Conservation (phyloP, 1,140 invertebrate species). For the Drosophila trapezifrons region DNA sequence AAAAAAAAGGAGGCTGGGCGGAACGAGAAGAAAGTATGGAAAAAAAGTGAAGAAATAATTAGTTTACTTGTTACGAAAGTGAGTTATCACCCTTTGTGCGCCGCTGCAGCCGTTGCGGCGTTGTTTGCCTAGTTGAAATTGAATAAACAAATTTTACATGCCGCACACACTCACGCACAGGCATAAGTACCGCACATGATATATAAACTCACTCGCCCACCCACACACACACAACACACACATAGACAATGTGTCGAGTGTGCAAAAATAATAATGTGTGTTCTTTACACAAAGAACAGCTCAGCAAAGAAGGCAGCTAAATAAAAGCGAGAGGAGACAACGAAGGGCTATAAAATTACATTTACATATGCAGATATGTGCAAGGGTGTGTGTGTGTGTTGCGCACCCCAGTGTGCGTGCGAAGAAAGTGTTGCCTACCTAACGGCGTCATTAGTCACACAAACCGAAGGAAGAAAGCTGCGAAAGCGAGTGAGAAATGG, state of each 20-base stretch:
- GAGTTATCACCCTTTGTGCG: conserved; percentile 78
- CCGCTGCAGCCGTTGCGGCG: conserved; percentile 49
- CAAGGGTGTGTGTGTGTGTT: background rate
- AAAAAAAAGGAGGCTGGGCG: background rate
- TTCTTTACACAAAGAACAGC: conserved; percentile 49
- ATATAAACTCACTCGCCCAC: conserved; percentile 25
- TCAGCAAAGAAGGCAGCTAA: conserved; percentile 39
- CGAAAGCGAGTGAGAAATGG: conserved; percentile 19
- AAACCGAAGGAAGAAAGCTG: background rate
- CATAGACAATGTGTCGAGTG: conserved; percentile 68
- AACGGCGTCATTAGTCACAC: conserved; percentile 53
- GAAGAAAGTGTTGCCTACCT: conserved; percentile 69
- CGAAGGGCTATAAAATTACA: conserved; percentile 49
- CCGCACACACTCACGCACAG: conserved; percentile 28
- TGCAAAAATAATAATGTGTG: conserved; percentile 72
- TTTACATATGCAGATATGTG: conserved; percentile 47
- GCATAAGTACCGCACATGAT: conserved; percentile 26
- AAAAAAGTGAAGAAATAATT: conserved; percentile 82
- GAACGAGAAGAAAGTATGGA: conserved; percentile 10
- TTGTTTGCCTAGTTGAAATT: conserved; percentile 78
- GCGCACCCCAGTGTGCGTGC: conserved; percentile 1
- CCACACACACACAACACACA: conserved; percentile 28
- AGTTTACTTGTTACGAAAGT: conserved; percentile 82
- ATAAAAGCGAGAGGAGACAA: conserved; percentile 8
- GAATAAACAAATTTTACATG: conserved; percentile 74